Percentiles rank a stretch among this genome's conserved stretches.
These are phyloP conservation scores for Orientallactaga bullata DNA, from an alignment of 2,113 vertebrate genomes.

Conservation along the genomic window DNA sequence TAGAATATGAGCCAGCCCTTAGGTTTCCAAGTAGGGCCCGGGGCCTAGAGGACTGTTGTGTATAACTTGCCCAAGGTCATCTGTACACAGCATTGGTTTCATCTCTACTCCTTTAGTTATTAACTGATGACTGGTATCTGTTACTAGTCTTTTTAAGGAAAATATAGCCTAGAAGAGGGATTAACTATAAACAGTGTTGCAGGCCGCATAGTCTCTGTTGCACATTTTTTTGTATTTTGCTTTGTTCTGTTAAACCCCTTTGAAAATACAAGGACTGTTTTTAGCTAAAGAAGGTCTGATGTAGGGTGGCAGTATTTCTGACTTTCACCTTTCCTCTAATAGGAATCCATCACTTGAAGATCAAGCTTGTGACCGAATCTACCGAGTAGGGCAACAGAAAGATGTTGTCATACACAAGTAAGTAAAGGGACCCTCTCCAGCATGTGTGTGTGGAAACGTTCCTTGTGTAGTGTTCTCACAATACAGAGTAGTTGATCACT, in stretches of 20 bases:
- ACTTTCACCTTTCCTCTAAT: slow-evolving; percentile 28
- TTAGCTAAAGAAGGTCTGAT: neutral
- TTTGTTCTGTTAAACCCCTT: neutral
- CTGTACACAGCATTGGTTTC: neutral
- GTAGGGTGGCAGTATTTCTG: neutral
- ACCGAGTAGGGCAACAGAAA: slow-evolving; percentile 94
- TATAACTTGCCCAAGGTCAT: neutral
- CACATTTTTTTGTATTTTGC: neutral
- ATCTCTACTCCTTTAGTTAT: neutral
- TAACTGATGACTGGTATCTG: neutral
- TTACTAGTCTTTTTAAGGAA: neutral
- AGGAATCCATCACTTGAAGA: slow-evolving; percentile 99
- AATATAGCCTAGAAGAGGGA: neutral
- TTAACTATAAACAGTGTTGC: too few species aligned
- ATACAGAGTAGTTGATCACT: neutral
- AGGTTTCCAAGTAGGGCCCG: neutral
- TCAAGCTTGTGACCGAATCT: slow-evolving; percentile 97
- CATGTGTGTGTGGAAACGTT: neutral
- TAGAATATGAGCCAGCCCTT: neutral
- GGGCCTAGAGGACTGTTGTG: neutral
- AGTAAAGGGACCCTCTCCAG: slow-evolving; percentile 27
- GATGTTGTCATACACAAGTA: slow-evolving; percentile 97
- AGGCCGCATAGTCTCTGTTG: neutral
- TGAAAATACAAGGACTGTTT: neutral
- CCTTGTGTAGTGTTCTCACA: neutral